Conservation (phyloP, 1,140 invertebrate species). For the Acromyrmex heyeri region DNA sequence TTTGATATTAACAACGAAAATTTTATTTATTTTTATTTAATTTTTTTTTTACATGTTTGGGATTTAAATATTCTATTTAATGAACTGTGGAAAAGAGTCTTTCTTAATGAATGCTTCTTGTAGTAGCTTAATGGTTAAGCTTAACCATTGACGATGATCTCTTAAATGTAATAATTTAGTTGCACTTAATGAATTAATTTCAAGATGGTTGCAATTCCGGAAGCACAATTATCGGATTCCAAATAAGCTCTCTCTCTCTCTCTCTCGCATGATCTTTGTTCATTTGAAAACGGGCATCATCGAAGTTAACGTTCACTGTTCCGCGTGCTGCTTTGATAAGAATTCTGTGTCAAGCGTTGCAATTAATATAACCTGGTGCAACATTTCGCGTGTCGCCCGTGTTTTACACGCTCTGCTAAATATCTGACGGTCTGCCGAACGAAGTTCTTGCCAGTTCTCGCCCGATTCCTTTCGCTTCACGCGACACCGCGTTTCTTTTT, state of each 20-base stretch:
- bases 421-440: conserved; percentile 57
- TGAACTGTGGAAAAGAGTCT: not conserved
- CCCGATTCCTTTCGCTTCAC: conserved; percentile 73
- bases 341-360: conserved; percentile 19
- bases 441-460: conserved; percentile 34
- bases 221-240: not conserved
- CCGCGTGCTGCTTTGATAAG: conserved; percentile 25
- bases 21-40: not conserved
- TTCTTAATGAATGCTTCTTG: not conserved
- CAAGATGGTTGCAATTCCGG: not conserved
- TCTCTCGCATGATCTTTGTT: not conserved
- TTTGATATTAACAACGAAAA: not conserved
- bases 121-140: not conserved
- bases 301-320: conserved; percentile 9
- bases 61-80: not conserved
- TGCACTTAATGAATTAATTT: conserved; percentile 23
- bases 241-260: not conserved
- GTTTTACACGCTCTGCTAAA: conserved; percentile 56
- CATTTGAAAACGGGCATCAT: not conserved
- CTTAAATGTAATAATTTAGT: not conserved
- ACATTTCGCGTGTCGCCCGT: conserved; percentile 28
- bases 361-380: conserved; percentile 44
- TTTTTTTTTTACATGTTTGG: not conserved
- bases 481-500: conserved; percentile 77
- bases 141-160: not conserved